Evolutionary conservation across 2,113 vertebrate species (phyloP), one percentile per base, ranked within the genome.

Genomic region (Platysteira castanea): DNA sequence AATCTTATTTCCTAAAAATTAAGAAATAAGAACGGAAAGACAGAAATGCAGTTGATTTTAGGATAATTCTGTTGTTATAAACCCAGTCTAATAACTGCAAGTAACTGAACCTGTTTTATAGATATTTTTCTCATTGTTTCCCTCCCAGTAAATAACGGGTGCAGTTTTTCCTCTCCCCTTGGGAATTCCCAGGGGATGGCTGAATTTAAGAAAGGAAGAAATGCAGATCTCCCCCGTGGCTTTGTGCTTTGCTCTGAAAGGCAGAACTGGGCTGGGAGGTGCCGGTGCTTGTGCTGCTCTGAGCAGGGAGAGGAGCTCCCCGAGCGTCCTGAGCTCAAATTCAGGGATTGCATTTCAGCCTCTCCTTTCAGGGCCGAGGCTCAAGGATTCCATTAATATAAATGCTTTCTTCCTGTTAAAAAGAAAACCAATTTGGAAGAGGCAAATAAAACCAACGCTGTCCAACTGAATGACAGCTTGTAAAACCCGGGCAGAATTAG

Each of bases 401-500:
- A 96, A 96, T 75, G 89, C 84, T 91, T 95, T 49, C 91, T 95
- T 71, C 87, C 81, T 0, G 1, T 92, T 95, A 91, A 97, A 94
- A 94, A 96, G 87, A 71, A 95, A 97, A 97, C 65, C 94, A 95
- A 94, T 94, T 94, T 94, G 93, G 44, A 91, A 92, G 93, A 89
- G 92, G 84, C 95, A 93, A 95, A 97, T 97, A 95, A 95, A 97
- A 68, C 52, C 7, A 53, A 57, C 33, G 0, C 52, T 15, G 9
- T 8, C 49, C 59, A 6, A 5, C 22, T 37, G 89, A 64, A 9
- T 84, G 95, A 57, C 95, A 90, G 95, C 95, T 92, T 59, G 80
- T 95, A 94, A 96, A 97, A 50, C 28, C n/a, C 86, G 14, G 22
- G 8, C 42, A 39, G 90, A 54, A 71, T 74, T 39, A 73, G 83